Evolutionary conservation across 2,797 vertebrate species (phyloP).

Genomic region (Megaceryle alcyon): DNA sequence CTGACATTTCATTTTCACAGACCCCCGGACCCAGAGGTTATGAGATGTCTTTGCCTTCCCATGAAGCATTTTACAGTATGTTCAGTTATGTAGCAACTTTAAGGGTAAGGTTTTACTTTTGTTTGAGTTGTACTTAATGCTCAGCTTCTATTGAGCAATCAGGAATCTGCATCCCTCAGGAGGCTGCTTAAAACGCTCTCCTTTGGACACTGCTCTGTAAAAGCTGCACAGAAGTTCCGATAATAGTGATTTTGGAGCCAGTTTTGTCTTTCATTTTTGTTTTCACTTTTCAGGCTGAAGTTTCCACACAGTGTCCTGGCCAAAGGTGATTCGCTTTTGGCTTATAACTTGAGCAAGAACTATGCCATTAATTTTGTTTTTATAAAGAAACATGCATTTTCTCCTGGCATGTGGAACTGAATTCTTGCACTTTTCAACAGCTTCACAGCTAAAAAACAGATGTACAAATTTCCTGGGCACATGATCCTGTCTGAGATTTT

Average conservation of each 20-base stretch:
- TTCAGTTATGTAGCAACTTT: neutral
- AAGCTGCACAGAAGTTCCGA: neutral
- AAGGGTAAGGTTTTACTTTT: neutral
- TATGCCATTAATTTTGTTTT: neutral
- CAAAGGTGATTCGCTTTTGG: neutral
- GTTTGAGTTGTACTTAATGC: neutral
- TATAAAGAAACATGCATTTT: neutral
- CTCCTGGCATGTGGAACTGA: neutral
- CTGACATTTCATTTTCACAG: neutral
- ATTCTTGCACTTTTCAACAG: neutral
- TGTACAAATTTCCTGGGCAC: neutral
- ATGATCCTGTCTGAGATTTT: neutral
- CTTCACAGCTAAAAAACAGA: neutral
- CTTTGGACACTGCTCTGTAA: neutral
- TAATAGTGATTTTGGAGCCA: neutral
- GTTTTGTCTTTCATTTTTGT: neutral
- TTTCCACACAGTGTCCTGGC: neutral
- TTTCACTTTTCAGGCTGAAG: neutral
- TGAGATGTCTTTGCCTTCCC: neutral
- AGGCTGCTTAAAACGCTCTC: neutral
- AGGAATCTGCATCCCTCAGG: neutral
- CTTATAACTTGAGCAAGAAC: neutral
- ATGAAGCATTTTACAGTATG: neutral
- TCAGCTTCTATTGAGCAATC: neutral
- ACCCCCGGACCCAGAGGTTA: neutral